Evolutionary conservation across 2,113 vertebrate species (phyloP), one percentile per base, ranked within the genome.

Genomic region (Pavo muticus): DNA sequence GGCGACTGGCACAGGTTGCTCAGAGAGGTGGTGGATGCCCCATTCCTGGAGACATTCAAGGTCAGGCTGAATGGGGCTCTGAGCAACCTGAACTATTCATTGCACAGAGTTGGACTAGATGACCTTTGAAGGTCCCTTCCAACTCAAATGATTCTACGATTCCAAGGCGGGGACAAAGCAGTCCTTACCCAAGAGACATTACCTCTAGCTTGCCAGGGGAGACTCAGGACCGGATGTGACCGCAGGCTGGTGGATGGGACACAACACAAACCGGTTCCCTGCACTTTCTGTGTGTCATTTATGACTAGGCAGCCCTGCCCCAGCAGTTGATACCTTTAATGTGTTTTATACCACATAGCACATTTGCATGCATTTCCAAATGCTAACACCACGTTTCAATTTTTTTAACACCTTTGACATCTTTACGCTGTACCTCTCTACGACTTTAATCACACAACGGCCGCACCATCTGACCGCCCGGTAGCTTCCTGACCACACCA

Each of bases 401-500:
- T 16, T n/a, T n/a, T 13, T 17, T 12, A 52, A 6, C 35, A 11
- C 5, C 14, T 18, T 11, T 6, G 27, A 63, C 72, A 19, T 19
- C 9, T 42, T 18, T 4, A 30, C 9, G 20, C 8, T 4, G 40
- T 44, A 27, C 16, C 8, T 9, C 45, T 25, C 60, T 18, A 0
- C 4, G 32, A 20, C 60, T 35, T 30, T 3, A 23, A 11, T 24
- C 4, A 10, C 2, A 6, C 42, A 23, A 1, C 1, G 10, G 27
- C 42, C 20, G 5, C 29, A 15, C 14, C 3, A 8, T 0, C 9
- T 0, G 25, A n/a, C 6, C 20, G 8, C 1, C 47, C 10, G 2
- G 35, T 5, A 21, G 3, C 35, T 7, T 23, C 15, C 10, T 9
- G 23, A n/a, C 54, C 8, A 8, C 18, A 4, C 44, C 12, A 4